Evolutionary conservation across 1,140 invertebrate species (phyloP).

Genomic region (Radopholus similis): DNA sequence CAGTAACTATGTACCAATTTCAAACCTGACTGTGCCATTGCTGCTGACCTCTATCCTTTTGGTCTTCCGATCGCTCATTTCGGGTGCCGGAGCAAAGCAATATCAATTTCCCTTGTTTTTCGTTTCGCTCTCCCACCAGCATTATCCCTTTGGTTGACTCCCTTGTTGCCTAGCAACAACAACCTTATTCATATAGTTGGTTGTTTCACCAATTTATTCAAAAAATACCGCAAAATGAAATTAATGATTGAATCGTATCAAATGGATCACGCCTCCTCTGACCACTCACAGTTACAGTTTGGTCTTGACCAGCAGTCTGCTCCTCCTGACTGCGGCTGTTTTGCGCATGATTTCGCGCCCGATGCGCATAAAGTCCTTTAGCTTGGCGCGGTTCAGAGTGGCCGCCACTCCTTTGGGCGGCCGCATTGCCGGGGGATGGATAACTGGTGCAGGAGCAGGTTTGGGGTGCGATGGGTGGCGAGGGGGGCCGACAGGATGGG

Average conservation of each 20-base stretch:
- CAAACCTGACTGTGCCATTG: too few relatives aligned
- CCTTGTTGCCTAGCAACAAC: neutral
- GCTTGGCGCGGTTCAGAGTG: constrained; percentile 21
- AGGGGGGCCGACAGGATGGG: too few relatives aligned
- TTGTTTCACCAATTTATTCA: neutral
- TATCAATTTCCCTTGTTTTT: too few relatives aligned
- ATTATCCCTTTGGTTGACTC: neutral
- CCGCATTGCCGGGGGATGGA: constrained; percentile 24
- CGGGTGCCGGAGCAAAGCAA: too few relatives aligned
- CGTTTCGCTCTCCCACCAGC: too few relatives aligned
- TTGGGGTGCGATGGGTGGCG: too few relatives aligned
- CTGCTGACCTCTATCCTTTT: neutral
- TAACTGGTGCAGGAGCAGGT: neutral
- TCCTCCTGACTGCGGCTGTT: too few relatives aligned
- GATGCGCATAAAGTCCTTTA: constrained; percentile 31
- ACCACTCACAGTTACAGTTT: neutral
- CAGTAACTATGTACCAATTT: too few relatives aligned
- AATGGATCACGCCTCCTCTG: neutral
- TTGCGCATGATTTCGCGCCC: constrained; percentile 6
- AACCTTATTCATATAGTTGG: neutral
- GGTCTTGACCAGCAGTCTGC: neutral
- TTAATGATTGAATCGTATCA: neutral
- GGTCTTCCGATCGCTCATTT: too few relatives aligned
- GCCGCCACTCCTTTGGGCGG: constrained; percentile 31
- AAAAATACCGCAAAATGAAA: neutral